Percentiles rank a stretch among this genome's conserved stretches.
These are phyloP conservation scores for Alauda arvensis DNA, from an alignment of 2,797 vertebrate genomes.

Conservation along the genomic window DNA sequence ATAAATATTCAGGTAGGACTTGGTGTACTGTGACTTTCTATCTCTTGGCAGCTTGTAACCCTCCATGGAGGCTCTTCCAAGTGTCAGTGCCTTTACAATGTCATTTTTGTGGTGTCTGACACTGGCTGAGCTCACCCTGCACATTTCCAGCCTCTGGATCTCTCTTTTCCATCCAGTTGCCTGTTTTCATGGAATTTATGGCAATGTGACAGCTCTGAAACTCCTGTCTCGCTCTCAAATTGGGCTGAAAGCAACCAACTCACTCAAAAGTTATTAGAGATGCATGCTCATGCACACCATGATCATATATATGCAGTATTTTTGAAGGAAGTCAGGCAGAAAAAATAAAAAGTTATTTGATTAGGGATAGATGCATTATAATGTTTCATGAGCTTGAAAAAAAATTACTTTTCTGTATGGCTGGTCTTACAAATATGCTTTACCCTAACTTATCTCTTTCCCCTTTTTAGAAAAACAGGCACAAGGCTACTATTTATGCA, in stretches of 20 bases:
- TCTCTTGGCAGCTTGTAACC: neutral
- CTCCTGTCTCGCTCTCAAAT: neutral
- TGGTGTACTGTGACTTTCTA: neutral
- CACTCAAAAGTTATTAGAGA: conserved; percentile 23
- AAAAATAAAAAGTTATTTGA: conserved; percentile 26
- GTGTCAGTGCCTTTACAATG: neutral
- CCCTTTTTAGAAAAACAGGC: neutral
- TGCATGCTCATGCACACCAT: conserved; percentile 25
- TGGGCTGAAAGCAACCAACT: conserved; percentile 20
- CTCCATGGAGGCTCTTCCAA: neutral
- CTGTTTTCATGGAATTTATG: neutral
- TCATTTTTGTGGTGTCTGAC: neutral
- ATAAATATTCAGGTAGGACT: neutral
- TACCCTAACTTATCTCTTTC: neutral
- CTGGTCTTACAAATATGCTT: neutral
- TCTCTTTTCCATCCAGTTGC: neutral
- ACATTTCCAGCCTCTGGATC: neutral
- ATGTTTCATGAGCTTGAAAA: conserved; percentile 11
- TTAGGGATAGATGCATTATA: conserved; percentile 13
- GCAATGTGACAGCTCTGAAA: neutral
- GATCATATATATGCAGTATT: neutral
- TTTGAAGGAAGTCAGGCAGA: conserved; percentile 17
- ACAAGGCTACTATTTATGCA: neutral
- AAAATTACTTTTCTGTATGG: neutral
- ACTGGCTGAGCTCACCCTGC: neutral